phyloP scores from a whole-genome alignment of 2,888 invertebrate species.

The Antitype chi region DNA sequence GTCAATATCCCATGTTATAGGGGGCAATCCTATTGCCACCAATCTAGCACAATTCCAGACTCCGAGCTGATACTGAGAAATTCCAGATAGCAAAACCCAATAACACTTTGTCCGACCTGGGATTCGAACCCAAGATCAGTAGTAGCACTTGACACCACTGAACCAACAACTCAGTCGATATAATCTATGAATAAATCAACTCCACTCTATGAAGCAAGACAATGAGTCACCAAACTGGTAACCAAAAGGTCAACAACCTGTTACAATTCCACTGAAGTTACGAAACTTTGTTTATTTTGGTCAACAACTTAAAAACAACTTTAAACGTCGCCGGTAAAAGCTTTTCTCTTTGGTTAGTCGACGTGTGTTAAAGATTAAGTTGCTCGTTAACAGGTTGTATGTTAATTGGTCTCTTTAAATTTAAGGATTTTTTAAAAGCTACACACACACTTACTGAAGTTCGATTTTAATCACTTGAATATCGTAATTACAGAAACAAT shows the following conservation, averaged over 20 bases:
- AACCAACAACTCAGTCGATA: no score
- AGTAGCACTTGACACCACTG: background rate
- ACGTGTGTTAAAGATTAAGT: constrained; percentile 7
- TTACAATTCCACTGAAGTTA: constrained; percentile 43
- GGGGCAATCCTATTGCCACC: no score
- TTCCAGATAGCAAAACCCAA: background rate
- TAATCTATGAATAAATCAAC: constrained; percentile 7
- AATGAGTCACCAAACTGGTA: constrained; percentile 53
- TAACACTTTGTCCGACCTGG: no score
- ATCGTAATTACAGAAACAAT: no score
- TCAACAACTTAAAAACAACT: constrained; percentile 15
- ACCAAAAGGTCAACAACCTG: constrained; percentile 51
- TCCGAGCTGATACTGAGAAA: background rate
- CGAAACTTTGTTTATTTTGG: constrained; percentile 51
- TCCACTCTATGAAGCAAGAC: constrained; percentile 18
- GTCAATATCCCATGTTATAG: no score
- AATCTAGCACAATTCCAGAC: background rate
- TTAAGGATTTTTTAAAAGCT: background rate
- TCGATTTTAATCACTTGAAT: no score
- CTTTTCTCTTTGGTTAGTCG: constrained; percentile 38
- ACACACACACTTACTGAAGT: background rate
- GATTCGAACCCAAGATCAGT: background rate
- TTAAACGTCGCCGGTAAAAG: constrained; percentile 18
- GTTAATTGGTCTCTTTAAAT: background rate
- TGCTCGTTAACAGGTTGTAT: background rate